Percentiles rank a stretch among this genome's conserved stretches.
These are phyloP conservation scores for Spialia ferax DNA, from an alignment of 2,888 invertebrate genomes.

Conservation along the genomic window DNA sequence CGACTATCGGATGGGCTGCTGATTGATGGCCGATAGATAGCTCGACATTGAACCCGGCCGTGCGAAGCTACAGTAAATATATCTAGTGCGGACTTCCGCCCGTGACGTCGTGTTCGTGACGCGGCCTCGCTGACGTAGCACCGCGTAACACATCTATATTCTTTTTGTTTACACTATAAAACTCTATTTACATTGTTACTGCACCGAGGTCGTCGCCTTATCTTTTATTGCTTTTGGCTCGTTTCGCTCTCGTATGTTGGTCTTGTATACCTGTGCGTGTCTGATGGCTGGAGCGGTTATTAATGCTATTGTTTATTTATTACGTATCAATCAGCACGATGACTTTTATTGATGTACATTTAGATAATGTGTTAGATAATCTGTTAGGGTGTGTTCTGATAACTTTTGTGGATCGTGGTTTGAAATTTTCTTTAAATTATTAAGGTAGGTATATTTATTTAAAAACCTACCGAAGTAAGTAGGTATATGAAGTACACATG, in stretches of 20 bases:
- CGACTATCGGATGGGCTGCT: constrained; percentile 53
- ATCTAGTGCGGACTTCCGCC: constrained; percentile 81
- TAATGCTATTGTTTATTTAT: constrained; percentile 49
- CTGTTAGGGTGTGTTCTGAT: constrained; percentile 15
- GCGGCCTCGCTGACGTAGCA: constrained; percentile 67
- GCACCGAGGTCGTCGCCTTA: constrained; percentile 79
- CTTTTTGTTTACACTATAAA: constrained; percentile 84
- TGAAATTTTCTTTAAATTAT: constrained; percentile 1
- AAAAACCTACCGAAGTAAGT: too few species aligned
- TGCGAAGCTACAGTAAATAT: constrained; percentile 70
- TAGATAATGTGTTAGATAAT: constrained; percentile 10
- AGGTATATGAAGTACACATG: too few species aligned
- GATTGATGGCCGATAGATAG: constrained; percentile 85
- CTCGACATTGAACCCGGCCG: constrained; percentile 82
- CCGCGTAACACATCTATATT: constrained; percentile 76
- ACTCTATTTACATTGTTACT: constrained; percentile 80
- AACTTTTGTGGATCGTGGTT: neutral
- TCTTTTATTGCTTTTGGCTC: constrained; percentile 76
- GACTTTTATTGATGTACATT: constrained; percentile 18
- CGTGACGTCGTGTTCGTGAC: constrained; percentile 78
- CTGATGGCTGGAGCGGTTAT: constrained; percentile 12
- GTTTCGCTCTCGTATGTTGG: constrained; percentile 50
- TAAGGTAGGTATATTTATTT: too few species aligned
- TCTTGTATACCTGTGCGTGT: constrained; percentile 35
- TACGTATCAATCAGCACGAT: constrained; percentile 26